Evolutionary conservation across 2,888 invertebrate species (phyloP).

Genomic region (Tenthredo distinguenda): DNA sequence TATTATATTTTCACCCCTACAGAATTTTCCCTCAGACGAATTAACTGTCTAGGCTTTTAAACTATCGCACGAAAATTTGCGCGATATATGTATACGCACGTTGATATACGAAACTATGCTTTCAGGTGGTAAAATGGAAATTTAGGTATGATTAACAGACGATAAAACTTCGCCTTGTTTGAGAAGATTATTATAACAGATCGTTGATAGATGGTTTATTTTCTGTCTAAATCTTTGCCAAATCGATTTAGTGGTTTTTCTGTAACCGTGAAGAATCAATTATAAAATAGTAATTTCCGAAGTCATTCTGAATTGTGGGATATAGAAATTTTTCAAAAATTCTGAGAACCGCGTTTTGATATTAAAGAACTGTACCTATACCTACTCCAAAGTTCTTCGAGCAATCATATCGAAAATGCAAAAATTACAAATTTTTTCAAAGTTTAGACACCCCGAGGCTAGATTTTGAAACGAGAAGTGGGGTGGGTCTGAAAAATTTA

Average conservation of each 20-base stretch:
- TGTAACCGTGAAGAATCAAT: neutral
- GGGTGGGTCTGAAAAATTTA: neutral
- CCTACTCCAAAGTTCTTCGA: neutral
- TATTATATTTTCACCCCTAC: slow-evolving; percentile 18
- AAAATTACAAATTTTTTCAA: neutral
- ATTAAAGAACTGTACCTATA: neutral
- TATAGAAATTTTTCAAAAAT: neutral
- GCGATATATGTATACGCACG: neutral
- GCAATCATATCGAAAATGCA: neutral
- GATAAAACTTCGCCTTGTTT: neutral
- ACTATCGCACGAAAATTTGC: slow-evolving; percentile 3
- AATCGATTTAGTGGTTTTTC: neutral
- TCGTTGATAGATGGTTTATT: neutral
- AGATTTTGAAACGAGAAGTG: neutral
- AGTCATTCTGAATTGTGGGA: too few species aligned
- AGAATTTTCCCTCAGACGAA: neutral
- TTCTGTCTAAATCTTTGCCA: neutral
- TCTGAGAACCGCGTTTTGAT: neutral
- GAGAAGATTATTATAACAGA: neutral
- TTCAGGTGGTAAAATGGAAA: neutral
- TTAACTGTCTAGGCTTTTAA: slow-evolving; percentile 16
- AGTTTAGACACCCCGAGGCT: neutral
- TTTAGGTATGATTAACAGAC: neutral
- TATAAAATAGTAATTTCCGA: too few species aligned
- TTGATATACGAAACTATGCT: neutral